Conservation (phyloP, 2,797 vertebrate species). For the Meriones psammophilus region DNA sequence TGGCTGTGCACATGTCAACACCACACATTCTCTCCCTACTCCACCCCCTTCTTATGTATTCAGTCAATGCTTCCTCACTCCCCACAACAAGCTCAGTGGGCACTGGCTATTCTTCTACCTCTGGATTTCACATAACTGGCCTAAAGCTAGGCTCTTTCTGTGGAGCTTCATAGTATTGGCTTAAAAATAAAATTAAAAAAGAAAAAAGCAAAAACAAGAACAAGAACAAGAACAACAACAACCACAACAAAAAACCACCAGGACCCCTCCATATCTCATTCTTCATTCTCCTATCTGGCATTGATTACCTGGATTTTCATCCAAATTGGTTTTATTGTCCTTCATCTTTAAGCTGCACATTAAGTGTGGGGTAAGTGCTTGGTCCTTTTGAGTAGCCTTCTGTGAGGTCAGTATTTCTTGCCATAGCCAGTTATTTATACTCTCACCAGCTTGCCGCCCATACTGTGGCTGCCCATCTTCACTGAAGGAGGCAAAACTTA, state of each 20-base stretch:
- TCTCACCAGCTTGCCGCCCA: rapidly evolving
- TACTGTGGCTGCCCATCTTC: too few relatives aligned
- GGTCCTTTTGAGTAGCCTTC: rapidly evolving
- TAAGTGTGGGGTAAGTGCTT: too few relatives aligned
- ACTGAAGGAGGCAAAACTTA: not conserved
- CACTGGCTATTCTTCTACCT: not conserved
- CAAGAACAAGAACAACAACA: not conserved
- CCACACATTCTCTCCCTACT: not conserved
- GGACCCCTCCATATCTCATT: not conserved
- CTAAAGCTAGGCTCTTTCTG: not conserved
- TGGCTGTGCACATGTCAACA: not conserved
- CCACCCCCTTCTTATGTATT: not conserved
- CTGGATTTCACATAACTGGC: rapidly evolving
- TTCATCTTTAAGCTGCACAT: not conserved
- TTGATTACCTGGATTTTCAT: not conserved
- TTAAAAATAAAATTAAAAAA: not conserved
- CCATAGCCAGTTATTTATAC: rapidly evolving
- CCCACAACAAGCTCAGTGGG: rapidly evolving
- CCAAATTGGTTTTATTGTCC: not conserved
- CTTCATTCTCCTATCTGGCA: not conserved
- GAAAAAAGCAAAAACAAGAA: rapidly evolving
- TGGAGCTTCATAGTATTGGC: not conserved
- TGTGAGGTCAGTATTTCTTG: not conserved
- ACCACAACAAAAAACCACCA: too few relatives aligned
- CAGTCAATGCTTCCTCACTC: not conserved